Conservation (phyloP, 2,113 vertebrate genomes). For the Cinclus mexicanus region DNA sequence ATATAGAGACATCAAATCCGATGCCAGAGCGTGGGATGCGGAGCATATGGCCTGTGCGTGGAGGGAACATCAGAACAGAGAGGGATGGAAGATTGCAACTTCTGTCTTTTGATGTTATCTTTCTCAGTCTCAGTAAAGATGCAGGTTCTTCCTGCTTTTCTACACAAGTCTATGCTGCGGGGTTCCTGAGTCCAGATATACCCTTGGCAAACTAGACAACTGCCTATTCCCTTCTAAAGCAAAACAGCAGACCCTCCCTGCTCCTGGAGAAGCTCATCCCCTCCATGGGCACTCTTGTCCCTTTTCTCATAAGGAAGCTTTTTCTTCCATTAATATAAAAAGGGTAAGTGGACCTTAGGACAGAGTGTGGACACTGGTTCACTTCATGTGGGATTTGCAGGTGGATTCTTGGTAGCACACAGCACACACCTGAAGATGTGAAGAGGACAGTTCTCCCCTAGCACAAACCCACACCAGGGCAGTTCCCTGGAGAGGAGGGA, state of each 20-base stretch:
- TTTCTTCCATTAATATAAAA: background rate
- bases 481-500: background rate
- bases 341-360: background rate
- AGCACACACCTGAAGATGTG: background rate
- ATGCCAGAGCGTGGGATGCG: background rate
- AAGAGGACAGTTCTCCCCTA: background rate
- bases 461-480: rapidly evolving
- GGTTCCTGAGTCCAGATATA: background rate
- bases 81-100: background rate
- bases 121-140: background rate
- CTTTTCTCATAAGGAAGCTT: background rate
- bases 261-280: background rate
- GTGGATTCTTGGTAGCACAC: background rate
- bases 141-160: background rate
- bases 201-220: background rate
- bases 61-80: background rate
- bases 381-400: background rate
- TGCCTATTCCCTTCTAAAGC: background rate
- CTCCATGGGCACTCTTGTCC: rapidly evolving
- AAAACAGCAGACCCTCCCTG: background rate
- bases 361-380: background rate
- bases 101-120: background rate
- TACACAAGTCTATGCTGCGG: background rate
- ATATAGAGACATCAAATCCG: background rate
- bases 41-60: slow-evolving; percentile 13